Evolutionary conservation across 2,888 invertebrate species (phyloP).

Genomic region (Resseliella maxima): DNA sequence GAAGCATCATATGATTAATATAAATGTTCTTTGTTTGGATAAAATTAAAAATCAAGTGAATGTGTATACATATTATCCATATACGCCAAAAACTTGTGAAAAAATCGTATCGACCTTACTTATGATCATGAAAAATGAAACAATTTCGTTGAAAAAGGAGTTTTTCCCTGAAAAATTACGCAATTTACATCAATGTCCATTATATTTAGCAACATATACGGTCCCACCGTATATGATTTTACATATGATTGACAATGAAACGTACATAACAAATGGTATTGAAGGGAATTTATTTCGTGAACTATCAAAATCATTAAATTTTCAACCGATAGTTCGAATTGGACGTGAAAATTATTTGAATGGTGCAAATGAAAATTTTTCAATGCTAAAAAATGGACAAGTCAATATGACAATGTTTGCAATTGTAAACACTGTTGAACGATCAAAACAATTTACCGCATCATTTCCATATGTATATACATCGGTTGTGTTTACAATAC

Average conservation of each 20-base stretch:
- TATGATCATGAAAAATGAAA: background rate
- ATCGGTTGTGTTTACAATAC: conserved; percentile 56
- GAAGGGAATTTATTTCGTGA: conserved; percentile 6
- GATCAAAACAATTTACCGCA: conserved; percentile 25
- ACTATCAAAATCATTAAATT: background rate
- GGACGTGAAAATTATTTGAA: background rate
- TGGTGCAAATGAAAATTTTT: background rate
- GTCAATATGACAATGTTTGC: conserved; percentile 1
- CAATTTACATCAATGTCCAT: background rate
- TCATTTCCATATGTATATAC: conserved; percentile 56
- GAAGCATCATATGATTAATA: background rate
- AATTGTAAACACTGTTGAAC: background rate
- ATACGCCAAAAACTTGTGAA: background rate
- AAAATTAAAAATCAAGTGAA: background rate
- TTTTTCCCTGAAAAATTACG: background rate
- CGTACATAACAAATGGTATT: background rate
- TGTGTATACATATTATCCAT: conserved; percentile 32
- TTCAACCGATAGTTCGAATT: background rate
- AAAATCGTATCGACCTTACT: background rate
- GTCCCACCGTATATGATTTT: conserved; percentile 15
- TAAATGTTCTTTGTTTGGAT: background rate
- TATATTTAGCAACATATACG: background rate
- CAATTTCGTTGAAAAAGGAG: background rate
- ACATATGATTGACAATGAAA: background rate
- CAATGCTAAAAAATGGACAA: background rate